Evolutionary conservation across 2,888 invertebrate genomes (phyloP), one percentile per base, ranked within the genome.

Genomic region (Biston betularia): DNA sequence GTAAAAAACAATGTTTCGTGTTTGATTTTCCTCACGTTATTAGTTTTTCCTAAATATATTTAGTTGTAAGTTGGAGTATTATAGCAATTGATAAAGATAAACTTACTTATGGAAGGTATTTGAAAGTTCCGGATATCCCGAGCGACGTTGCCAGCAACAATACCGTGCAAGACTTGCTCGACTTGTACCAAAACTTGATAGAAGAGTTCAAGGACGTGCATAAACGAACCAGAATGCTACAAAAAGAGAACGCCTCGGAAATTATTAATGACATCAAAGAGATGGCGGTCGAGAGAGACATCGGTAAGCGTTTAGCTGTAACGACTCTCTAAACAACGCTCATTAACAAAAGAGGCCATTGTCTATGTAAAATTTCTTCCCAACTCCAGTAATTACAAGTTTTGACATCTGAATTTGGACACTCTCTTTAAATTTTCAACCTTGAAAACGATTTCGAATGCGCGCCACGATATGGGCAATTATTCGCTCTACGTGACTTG

Each of bases 251-350:
- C 80, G 95, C 96, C n/a, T 94, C 95, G 3, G 98, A 98, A 90
- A 95, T 98, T 67, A 96, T 97, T 75, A 96, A 96, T 74, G 98
- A 98, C 83, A 96, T 98, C 59, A 95, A 96, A 76, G 96, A 97
- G 70, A 98, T 98, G 97, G 97, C 97, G 72, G 96, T 97, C 61
- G 98, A 98, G 84, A 95, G 96, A 82, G 97, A 97, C 77, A 96
- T 97, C 76, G 95, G 97, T 83, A 84, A 95, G 83, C 94, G 63
- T 72, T 71, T 65, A 64, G 63, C 69, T 68, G 58, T 65, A 69
- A 70, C 68, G 63, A 70, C 68, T 70, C 66, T 42, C 57, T 57
- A 95, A 95, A 76, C 89, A 94, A 77, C 70, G 75, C 70, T 78
- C 72, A 75, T 78, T 72, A 74, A 74, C 71, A 74, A 69, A 38